Conservation (phyloP, 23 tunicate genomes). For the Corella eumyota region DNA sequence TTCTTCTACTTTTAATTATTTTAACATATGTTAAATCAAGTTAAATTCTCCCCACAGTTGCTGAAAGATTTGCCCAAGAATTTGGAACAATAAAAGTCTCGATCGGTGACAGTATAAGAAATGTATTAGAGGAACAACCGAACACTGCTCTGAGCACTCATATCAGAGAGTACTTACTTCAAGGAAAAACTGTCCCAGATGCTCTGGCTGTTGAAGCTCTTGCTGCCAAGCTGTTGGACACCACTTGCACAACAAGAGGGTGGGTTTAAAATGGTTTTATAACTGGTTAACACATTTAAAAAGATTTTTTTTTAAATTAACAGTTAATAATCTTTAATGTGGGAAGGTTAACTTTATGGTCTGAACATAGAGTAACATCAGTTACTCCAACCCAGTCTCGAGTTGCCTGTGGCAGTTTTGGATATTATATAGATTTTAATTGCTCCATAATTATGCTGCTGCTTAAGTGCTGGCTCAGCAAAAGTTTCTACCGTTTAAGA, state of each 20-base stretch:
- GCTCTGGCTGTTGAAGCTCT: constrained; percentile 68
- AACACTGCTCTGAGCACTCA: constrained; percentile 32
- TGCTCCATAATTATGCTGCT: too few relatives aligned
- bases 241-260: constrained; percentile 72
- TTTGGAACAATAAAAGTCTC: constrained; percentile 46
- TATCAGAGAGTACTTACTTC: constrained; percentile 25
- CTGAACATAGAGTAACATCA: not conserved
- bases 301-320: not conserved
- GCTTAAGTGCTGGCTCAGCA: too few relatives aligned
- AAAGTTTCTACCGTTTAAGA: too few relatives aligned
- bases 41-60: too few relatives aligned
- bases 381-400: too few relatives aligned
- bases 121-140: constrained; percentile 38
- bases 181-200: constrained; percentile 54
- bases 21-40: too few relatives aligned
- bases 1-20: too few relatives aligned
- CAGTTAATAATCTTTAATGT: not conserved
- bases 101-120: constrained; percentile 38
- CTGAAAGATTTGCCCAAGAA: constrained; percentile 41
- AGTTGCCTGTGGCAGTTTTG: too few relatives aligned
- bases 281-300: not conserved
- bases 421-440: too few relatives aligned
- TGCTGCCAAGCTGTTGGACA: constrained; percentile 35
- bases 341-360: not conserved
- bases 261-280: constrained; percentile 10